These are phyloP conservation scores for Acromyrmex charruanus DNA, from an alignment of 1,140 invertebrate genomes.

Conservation along the genomic window DNA sequence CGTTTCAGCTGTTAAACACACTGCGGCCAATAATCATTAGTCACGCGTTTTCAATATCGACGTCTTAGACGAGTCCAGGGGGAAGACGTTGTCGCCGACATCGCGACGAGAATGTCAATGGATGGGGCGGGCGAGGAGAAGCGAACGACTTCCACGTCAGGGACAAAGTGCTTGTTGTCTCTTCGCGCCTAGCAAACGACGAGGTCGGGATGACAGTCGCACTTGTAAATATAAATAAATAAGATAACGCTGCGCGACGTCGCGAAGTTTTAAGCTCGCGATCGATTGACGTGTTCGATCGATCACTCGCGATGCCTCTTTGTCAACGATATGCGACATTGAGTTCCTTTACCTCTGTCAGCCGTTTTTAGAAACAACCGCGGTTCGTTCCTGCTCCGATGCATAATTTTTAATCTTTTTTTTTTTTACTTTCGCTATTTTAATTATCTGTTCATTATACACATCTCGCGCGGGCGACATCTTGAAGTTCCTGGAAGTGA, in stretches of 20 bases:
- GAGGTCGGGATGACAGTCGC: slow-evolving; percentile 13
- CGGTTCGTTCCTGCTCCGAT: no score
- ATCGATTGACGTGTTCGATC: not conserved
- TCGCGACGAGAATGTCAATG: slow-evolving; percentile 74
- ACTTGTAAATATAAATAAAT: slow-evolving; percentile 55
- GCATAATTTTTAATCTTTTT: slow-evolving; percentile 11
- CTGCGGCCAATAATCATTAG: slow-evolving; percentile 80
- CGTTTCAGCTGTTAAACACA: slow-evolving; percentile 56
- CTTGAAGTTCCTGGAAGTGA: slow-evolving; percentile 31
- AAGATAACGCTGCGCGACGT: slow-evolving; percentile 11
- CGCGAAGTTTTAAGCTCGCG: not conserved
- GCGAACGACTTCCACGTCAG: slow-evolving; percentile 54
- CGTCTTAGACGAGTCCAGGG: slow-evolving; percentile 50
- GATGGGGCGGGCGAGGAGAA: slow-evolving; percentile 30
- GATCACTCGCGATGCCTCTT: not conserved
- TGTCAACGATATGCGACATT: not conserved
- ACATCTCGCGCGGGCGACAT: slow-evolving; percentile 16
- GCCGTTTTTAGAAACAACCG: not conserved
- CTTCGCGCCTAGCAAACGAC: slow-evolving; percentile 53
- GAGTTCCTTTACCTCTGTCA: not conserved
- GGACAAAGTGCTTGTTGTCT: slow-evolving; percentile 58
- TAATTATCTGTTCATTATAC: slow-evolving; percentile 16
- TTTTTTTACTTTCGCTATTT: not conserved
- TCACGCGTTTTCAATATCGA: slow-evolving; percentile 82
- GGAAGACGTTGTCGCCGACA: slow-evolving; percentile 48